phyloP scores from a whole-genome alignment of 2,888 invertebrate genomes.

The Diloba caeruleocephala region DNA sequence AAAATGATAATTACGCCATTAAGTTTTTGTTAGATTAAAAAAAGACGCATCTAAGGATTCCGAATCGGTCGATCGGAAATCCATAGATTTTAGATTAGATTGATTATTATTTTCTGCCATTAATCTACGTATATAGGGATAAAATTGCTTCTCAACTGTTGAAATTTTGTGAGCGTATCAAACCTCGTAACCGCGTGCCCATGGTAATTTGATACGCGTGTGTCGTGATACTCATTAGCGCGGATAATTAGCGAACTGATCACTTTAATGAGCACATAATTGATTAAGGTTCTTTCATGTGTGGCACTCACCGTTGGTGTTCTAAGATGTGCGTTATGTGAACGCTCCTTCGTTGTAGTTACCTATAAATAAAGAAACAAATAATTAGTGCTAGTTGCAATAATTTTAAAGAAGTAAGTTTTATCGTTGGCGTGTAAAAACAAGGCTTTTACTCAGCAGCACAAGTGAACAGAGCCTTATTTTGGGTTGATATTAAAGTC shows the following conservation, averaged over 20 bases:
- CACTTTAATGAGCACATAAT: conserved; percentile 36
- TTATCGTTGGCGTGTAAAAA: too few relatives aligned
- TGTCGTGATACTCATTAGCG: conserved; percentile 34
- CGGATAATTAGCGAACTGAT: conserved; percentile 33
- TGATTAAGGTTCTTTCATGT: conserved; percentile 18
- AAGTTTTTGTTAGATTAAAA: too few relatives aligned
- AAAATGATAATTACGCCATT: too few relatives aligned
- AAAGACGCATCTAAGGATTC: too few relatives aligned
- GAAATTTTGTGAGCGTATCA: neutral
- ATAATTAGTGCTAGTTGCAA: neutral
- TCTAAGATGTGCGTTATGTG: conserved; percentile 54
- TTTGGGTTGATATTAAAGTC: too few relatives aligned
- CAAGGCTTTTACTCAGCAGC: too few relatives aligned
- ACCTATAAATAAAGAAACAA: conserved; percentile 62
- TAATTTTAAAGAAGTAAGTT: too few relatives aligned
- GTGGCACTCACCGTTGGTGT: conserved; percentile 71
- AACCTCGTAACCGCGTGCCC: conserved; percentile 1
- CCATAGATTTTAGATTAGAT: too few relatives aligned
- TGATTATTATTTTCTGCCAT: too few relatives aligned
- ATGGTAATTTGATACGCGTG: conserved; percentile 23
- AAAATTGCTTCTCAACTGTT: neutral
- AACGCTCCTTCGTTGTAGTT: conserved; percentile 56
- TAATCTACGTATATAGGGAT: too few relatives aligned
- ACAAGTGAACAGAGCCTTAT: too few relatives aligned
- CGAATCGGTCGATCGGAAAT: too few relatives aligned